Evolutionary conservation across 1,140 invertebrate genomes (phyloP), one percentile per base, ranked within the genome.

Genomic region (Megalonaias nervosa): DNA sequence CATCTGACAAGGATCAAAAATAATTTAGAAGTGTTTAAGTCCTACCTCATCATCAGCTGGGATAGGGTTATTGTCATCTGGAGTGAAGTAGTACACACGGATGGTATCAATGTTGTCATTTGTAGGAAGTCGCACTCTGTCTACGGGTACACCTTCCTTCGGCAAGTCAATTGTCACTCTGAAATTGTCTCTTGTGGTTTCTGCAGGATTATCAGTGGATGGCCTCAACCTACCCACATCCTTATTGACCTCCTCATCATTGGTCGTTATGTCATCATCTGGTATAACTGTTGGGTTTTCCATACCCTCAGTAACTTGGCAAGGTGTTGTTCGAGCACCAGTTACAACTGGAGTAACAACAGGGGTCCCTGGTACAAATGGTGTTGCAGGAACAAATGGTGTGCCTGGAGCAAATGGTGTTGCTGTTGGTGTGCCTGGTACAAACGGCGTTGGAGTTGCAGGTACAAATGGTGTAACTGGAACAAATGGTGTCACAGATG

Each of bases 161-260:
- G 76, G 71, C 14, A 78, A 65, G 58, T 78, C 76, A 19, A 78
- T 60, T n/a, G 71, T 73, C 0, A 78, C 70, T 57, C 69, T 74
- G 1, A 78, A 73, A 31, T 78, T 78, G 21, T 64, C 66, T 73
- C 67, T 72, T n/a, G 38, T 48, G 2, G 14, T 67, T 23, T 60
- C 60, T 58, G 71, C 62, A 9, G 76, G 76, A 23, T 73, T 73
- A 16, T 21, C 1, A 19, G n/a, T 56, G 17, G 26, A 23, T 62
- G 76, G 70, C 62, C 76, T 23, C 3, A 78, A 55, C 17, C 65
- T 66, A 55, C 64, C 58, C 6, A 73, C 58, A 17, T 73, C 23
- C 19, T 71, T 59, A 23, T 77, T 71, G 15, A 78, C 71, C 13
- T 59, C 69, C 23, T 38, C 61, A 23, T 78, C 76, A 31, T 31